Conservation (phyloP, 2,797 vertebrate species). For the Phaenicophaeus curvirostris region DNA sequence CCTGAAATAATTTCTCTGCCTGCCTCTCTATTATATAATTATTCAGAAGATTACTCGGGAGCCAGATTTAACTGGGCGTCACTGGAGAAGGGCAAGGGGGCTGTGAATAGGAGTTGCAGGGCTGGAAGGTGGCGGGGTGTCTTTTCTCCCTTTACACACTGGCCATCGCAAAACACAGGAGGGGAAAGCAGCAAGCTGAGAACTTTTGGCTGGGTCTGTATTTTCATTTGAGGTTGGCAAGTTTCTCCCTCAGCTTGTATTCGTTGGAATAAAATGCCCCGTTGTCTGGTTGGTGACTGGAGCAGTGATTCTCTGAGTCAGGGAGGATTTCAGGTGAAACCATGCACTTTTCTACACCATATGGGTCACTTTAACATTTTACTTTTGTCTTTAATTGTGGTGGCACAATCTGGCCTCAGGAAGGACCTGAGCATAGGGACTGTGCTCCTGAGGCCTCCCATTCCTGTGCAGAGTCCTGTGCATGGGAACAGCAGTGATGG, state of each 20-base stretch:
- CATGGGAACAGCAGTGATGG: accelerated
- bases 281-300: not conserved
- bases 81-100: not conserved
- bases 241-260: not conserved
- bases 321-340: not conserved
- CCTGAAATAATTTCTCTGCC: slow-evolving; percentile 33
- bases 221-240: not conserved
- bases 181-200: accelerated
- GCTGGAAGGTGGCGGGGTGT: not conserved
- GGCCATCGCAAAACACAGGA: accelerated
- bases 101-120: not conserved
- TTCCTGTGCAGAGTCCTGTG: accelerated
- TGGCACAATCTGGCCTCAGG: accelerated
- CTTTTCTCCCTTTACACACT: not conserved
- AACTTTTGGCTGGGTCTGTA: not conserved
- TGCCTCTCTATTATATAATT: slow-evolving; percentile 64
- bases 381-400: accelerated
- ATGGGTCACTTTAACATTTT: not conserved
- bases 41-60: slow-evolving; percentile 56
- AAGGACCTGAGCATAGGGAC: not conserved
- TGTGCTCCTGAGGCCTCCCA: not conserved
- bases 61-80: slow-evolving; percentile 7
- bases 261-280: not conserved
- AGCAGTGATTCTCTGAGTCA: accelerated
- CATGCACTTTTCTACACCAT: not conserved